Evolutionary conservation across 2,113 vertebrate species (phyloP).

Genomic region (Tautogolabrus adspersus): DNA sequence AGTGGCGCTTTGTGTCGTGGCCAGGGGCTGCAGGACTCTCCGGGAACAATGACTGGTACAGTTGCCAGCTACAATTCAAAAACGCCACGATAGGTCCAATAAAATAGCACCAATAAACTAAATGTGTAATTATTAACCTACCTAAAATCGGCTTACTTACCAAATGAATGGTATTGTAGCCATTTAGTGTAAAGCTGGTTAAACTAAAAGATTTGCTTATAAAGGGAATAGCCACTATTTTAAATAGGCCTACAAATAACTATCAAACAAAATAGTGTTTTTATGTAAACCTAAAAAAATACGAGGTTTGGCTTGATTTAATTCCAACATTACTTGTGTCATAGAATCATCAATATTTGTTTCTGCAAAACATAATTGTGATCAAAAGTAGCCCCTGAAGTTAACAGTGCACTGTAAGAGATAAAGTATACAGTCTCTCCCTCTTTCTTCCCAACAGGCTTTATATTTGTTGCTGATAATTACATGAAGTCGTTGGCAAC

Average conservation of each 20-base stretch:
- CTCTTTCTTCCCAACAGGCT: constrained; percentile 30
- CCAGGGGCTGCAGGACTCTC: constrained; percentile 82
- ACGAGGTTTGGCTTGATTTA: background rate
- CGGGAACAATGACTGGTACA: constrained; percentile 85
- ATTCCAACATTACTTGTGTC: background rate
- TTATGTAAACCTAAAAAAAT: too few relatives aligned
- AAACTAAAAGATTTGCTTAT: too few relatives aligned
- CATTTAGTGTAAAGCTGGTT: background rate
- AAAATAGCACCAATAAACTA: background rate
- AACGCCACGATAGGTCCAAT: constrained; percentile 41
- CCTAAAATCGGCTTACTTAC: background rate
- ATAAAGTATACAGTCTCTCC: background rate
- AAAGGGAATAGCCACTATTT: too few relatives aligned
- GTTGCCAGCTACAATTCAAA: constrained; percentile 68
- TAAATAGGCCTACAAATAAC: too few relatives aligned
- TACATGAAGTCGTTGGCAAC: constrained; percentile 60
- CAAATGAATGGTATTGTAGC: background rate
- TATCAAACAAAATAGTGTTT: too few relatives aligned
- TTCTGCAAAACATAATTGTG: background rate
- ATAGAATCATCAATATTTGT: background rate
- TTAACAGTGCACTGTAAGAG: constrained; percentile 15
- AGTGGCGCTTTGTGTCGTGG: constrained; percentile 87
- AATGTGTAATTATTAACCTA: background rate
- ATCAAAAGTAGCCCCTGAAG: background rate
- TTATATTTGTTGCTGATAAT: constrained; percentile 63